Percentiles rank a stretch among this genome's conserved stretches.
Evolutionary conservation across 2,113 vertebrate genomes (phyloP).

Genomic region (Rhadina sibilatrix): DNA sequence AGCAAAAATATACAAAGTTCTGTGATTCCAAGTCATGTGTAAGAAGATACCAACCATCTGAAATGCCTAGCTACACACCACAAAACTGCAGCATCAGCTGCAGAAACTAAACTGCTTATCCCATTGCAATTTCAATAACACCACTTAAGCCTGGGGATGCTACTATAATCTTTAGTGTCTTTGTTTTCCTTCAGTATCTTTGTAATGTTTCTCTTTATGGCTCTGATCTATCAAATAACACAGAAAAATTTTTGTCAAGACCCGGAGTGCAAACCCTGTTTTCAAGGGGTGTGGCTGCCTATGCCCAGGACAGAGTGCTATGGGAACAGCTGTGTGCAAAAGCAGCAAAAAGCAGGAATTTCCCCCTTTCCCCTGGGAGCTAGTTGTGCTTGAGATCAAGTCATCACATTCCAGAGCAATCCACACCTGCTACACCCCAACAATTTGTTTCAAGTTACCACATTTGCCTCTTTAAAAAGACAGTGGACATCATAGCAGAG

Average conservation of each 20-base stretch:
- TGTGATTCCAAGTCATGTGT: background rate
- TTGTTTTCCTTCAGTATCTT: background rate
- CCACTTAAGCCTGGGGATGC: background rate
- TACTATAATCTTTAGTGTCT: background rate
- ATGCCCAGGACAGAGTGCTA: background rate
- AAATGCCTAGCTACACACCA: background rate
- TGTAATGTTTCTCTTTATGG: background rate
- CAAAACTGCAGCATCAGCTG: background rate
- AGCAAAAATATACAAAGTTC: background rate
- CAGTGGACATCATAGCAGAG: background rate
- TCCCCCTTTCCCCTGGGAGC: background rate
- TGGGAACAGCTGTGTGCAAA: fast-evolving
- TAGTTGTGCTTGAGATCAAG: background rate
- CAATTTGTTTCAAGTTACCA: background rate
- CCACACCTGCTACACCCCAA: background rate
- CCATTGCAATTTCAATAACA: background rate
- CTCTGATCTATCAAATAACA: background rate
- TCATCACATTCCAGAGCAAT: background rate
- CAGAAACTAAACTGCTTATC: background rate
- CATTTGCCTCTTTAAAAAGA: background rate
- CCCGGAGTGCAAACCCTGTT: fast-evolving
- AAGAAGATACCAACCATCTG: background rate
- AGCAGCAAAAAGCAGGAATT: background rate
- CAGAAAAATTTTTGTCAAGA: background rate
- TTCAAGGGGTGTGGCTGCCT: background rate